phyloP scores from a whole-genome alignment of 2,113 vertebrate species.

The Epinephelus lanceolatus region DNA sequence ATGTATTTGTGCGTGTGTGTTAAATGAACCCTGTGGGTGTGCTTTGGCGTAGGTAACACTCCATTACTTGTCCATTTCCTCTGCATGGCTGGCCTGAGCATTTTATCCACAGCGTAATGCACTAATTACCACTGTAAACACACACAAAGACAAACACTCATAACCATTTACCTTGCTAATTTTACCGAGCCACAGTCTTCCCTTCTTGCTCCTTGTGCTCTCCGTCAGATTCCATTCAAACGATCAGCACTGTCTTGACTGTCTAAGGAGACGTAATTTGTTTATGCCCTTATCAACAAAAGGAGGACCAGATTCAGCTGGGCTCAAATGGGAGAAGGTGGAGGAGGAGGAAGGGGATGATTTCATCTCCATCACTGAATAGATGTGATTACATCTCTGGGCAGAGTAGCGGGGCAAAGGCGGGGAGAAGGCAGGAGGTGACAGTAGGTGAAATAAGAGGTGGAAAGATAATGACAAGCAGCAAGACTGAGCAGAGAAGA shows the following conservation, averaged over 20 bases:
- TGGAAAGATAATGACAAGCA: constrained; percentile 62
- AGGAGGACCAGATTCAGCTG: constrained; percentile 57
- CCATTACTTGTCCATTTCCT: constrained; percentile 74
- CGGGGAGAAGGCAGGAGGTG: constrained; percentile 31
- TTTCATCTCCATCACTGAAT: constrained; percentile 73
- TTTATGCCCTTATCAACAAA: constrained; percentile 72
- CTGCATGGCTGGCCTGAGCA: constrained; percentile 69
- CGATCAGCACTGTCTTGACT: constrained; percentile 26
- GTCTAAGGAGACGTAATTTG: constrained; percentile 64
- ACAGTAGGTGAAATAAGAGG: constrained; percentile 53
- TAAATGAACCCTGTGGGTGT: constrained; percentile 63
- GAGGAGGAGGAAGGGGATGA: constrained; percentile 39
- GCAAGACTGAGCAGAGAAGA: constrained; percentile 37
- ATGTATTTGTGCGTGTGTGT: constrained; percentile 52
- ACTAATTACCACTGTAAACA: constrained; percentile 81
- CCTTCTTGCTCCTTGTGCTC: constrained; percentile 7
- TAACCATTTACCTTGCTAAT: constrained; percentile 51
- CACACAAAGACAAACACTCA: constrained; percentile 69
- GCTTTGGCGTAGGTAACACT: constrained; percentile 61
- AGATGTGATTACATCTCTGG: constrained; percentile 64
- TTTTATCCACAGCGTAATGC: constrained; percentile 76
- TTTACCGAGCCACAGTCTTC: constrained; percentile 15
- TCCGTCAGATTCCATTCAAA: constrained; percentile 28
- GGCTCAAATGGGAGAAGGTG: constrained; percentile 15
- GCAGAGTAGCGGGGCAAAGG: background rate